phyloP scores from a whole-genome alignment of 2,797 vertebrate genomes.

The Brachymystax lenok region DNA sequence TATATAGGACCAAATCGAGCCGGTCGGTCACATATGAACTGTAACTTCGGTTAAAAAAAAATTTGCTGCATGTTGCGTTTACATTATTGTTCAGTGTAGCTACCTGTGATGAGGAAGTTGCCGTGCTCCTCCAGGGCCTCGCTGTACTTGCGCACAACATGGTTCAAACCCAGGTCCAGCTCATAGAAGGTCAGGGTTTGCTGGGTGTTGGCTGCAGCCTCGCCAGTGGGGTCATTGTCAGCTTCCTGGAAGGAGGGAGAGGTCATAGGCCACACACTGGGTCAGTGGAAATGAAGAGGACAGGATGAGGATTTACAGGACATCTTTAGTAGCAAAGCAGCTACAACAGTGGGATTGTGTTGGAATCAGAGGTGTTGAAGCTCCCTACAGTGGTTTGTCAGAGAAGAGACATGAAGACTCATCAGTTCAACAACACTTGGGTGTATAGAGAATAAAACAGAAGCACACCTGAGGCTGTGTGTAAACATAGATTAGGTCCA shows the following conservation, averaged over 20 bases:
- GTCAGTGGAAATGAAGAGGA: no score
- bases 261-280: no score
- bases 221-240: constrained; percentile 96
- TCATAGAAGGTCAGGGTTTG: constrained; percentile 98
- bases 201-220: constrained; percentile 97
- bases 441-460: not conserved
- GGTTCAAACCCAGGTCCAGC: constrained; percentile 94
- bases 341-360: not conserved
- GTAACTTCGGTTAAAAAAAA: no score
- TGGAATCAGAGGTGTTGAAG: not conserved
- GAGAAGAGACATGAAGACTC: constrained; percentile 21
- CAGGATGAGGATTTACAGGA: not conserved
- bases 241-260: constrained; percentile 81
- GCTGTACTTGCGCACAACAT: constrained; percentile 97
- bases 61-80: no score
- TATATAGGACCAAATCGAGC: no score
- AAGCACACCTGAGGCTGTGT: not conserved
- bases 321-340: not conserved
- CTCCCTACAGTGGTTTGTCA: not conserved
- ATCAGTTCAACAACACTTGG: not conserved
- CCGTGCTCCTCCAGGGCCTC: constrained; percentile 97
- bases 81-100: no score
- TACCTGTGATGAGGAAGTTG: constrained; percentile 98
- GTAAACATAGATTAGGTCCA: not conserved
- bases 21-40: no score